Base-by-base conservation (phyloP, 2,888 invertebrate genomes). In the Nemurella pictetii region DNA sequence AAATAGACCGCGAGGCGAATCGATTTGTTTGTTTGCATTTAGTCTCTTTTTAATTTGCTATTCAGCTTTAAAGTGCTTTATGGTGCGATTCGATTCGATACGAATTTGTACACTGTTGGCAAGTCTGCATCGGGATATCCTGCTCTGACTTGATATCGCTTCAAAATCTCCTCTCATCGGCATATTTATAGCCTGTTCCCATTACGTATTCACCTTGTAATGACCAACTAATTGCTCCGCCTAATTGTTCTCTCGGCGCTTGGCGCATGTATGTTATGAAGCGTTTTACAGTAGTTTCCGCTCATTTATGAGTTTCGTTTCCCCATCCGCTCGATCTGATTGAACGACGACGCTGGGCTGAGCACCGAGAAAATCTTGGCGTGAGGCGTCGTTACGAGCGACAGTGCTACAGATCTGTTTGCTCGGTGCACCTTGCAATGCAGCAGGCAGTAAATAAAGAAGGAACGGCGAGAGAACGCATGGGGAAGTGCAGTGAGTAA, bases 401-500 rank as follows among this genome's bases (percentile, higher is more conserved):
- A 55, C 20, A 2, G 12, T 55, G 55, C 35, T 7, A 32, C 55
- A 55, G 55, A 55, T 55, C 55, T 55, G 55, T 20, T 12, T 55
- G 55, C 55, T 55, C 12, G 9, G 1, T 2, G 3, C 55, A 7
- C 20, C 1, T 7, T 78, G 29, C 29, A 30, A 29, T 4, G 78
- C 30, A n/a, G n/a, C n/a, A n/a, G n/a, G n/a, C n/a, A n/a, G n/a
- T n/a, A n/a, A n/a, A n/a, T n/a, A n/a, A n/a, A n/a, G n/a, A n/a
- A n/a, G n/a, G n/a, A n/a, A n/a, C n/a, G n/a, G n/a, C n/a, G n/a
- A n/a, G n/a, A n/a, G n/a, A n/a, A n/a, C 26, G 78, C 5, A n/a
- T 55, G 55, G 72, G 82, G 82, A 72, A 82, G 82, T 82, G 72
- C 72, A 82, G 82, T 82, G 82, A 72, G 72, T 82, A 82, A 72